phyloP scores from a whole-genome alignment of 2,888 invertebrate species.

The Drosophila picticornis region DNA sequence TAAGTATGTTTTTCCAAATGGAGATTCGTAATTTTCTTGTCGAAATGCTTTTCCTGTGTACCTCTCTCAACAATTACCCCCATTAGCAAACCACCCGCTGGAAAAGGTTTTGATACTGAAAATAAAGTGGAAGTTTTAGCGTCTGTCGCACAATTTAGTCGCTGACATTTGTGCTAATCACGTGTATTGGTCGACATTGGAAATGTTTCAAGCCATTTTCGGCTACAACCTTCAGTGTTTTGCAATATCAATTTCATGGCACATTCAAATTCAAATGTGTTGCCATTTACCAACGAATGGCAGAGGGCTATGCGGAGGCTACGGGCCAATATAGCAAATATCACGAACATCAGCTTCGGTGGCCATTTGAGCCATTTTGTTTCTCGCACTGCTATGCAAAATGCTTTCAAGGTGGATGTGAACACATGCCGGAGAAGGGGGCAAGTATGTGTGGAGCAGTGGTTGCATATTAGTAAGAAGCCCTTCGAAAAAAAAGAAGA shows the following conservation, averaged over 20 bases:
- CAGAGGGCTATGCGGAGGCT: not conserved
- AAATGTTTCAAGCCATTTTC: slow-evolving; percentile 10
- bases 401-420: slow-evolving; percentile 54
- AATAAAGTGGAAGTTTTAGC: slow-evolving; percentile 21
- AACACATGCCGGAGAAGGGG: not conserved
- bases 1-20: not conserved
- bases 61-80: not conserved
- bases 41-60: not conserved
- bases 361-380: slow-evolving; percentile 51
- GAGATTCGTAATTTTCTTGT: not conserved
- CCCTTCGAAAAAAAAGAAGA: slow-evolving; percentile 42
- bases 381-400: slow-evolving; percentile 35
- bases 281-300: slow-evolving; percentile 35
- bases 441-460: not conserved
- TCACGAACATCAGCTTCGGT: slow-evolving; percentile 46
- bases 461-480: slow-evolving; percentile 66
- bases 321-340: slow-evolving; percentile 40
- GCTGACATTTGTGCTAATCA: slow-evolving; percentile 55
- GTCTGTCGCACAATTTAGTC: slow-evolving; percentile 35
- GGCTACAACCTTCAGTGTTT: slow-evolving; percentile 20
- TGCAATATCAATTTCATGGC: slow-evolving; percentile 61
- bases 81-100: slow-evolving; percentile 1
- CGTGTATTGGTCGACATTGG: slow-evolving; percentile 42
- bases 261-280: slow-evolving; percentile 64
- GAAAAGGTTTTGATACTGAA: slow-evolving; percentile 2